phyloP scores from a whole-genome alignment of 2,797 vertebrate species.

The Orientallactaga sibirica region DNA sequence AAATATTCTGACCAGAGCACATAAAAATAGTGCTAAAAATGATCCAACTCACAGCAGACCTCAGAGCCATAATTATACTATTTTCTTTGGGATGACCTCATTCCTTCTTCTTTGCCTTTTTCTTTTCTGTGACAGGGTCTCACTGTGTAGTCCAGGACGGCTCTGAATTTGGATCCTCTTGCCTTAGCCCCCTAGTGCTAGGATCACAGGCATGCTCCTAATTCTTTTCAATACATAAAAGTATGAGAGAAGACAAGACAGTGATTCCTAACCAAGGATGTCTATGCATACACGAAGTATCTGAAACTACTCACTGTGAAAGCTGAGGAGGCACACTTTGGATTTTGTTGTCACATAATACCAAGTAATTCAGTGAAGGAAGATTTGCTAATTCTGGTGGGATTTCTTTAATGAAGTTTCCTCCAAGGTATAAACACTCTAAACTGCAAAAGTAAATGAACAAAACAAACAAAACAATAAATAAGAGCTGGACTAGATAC shows the following conservation, averaged over 20 bases:
- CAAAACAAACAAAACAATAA: slow-evolving; percentile 41
- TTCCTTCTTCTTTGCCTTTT: not conserved
- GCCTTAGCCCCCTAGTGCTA: not conserved
- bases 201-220: not conserved
- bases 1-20: slow-evolving; percentile 31
- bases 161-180: not conserved
- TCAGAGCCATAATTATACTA: slow-evolving; percentile 15
- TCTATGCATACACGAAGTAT: not conserved
- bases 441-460: slow-evolving; percentile 89
- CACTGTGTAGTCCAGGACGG: not conserved
- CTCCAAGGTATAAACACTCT: slow-evolving; percentile 97
- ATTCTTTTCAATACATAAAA: not conserved
- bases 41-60: slow-evolving; percentile 7
- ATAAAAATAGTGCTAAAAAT: slow-evolving; percentile 63
- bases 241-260: not conserved
- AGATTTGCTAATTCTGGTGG: slow-evolving; percentile 97
- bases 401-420: slow-evolving; percentile 97
- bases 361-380: slow-evolving; percentile 95
- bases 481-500: slow-evolving; percentile 41
- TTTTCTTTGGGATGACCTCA: slow-evolving; percentile 32
- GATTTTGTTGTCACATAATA: slow-evolving; percentile 98
- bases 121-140: not conserved
- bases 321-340: slow-evolving; percentile 98
- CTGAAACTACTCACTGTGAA: slow-evolving; percentile 92
- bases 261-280: not conserved